phyloP scores from a whole-genome alignment of 2,797 vertebrate genomes.

The Typhlichthys eigenmanni region DNA sequence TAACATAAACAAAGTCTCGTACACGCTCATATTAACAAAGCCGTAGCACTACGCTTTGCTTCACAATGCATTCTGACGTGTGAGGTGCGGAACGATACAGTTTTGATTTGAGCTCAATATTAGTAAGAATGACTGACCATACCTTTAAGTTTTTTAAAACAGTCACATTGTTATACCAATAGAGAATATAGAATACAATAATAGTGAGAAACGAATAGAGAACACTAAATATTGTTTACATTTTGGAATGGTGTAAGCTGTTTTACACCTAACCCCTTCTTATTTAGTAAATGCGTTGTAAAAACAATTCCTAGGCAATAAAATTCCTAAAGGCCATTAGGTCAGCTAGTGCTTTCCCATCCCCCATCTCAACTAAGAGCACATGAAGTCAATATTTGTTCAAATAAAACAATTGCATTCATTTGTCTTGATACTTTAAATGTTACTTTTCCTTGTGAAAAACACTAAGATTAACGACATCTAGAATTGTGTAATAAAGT shows the following conservation, averaged over 20 bases:
- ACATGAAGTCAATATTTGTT: conserved; percentile 65
- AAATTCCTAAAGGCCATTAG: conserved; percentile 55
- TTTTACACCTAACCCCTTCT: conserved; percentile 14
- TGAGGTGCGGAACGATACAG: no score
- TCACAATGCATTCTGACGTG: no score
- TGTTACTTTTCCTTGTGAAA: conserved; percentile 20
- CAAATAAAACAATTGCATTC: conserved; percentile 65
- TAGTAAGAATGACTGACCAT: no score
- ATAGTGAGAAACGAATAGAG: conserved; percentile 15
- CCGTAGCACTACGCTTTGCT: no score
- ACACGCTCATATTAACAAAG: no score
- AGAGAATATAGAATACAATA: neutral
- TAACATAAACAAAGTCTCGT: no score
- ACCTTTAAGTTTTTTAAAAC: no score
- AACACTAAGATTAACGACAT: conserved; percentile 33
- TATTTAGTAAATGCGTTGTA: conserved; percentile 28
- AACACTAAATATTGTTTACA: neutral
- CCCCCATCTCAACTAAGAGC: conserved; percentile 39
- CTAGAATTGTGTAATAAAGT: conserved; percentile 14
- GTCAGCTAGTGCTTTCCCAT: conserved; percentile 30
- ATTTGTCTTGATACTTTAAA: conserved; percentile 32
- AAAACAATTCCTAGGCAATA: conserved; percentile 40
- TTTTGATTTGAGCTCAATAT: no score
- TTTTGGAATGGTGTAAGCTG: conserved; percentile 31
- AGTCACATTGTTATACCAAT: conserved; percentile 6